phyloP scores from a whole-genome alignment of 2,888 invertebrate species.

The Lepidocyrtoides sp. region DNA sequence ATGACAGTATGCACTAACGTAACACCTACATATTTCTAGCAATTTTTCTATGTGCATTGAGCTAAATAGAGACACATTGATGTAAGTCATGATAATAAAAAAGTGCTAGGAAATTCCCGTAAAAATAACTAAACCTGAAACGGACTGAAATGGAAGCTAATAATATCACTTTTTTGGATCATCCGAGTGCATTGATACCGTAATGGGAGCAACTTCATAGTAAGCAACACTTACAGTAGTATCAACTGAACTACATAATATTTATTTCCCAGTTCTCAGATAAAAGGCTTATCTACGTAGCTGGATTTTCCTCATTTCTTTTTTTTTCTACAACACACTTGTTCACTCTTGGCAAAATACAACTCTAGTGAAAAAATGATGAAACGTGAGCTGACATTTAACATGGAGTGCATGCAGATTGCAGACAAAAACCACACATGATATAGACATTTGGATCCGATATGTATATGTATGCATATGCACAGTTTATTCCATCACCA shows the following conservation, averaged over 20 bases:
- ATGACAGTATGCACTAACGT: neutral
- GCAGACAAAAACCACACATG: neutral
- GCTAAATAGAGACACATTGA: neutral
- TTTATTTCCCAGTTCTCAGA: neutral
- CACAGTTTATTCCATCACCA: neutral
- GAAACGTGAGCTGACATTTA: constrained; percentile 8
- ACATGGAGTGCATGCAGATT: neutral
- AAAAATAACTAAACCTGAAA: neutral
- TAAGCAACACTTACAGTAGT: neutral
- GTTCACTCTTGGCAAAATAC: neutral
- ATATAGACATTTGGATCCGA: too few species aligned
- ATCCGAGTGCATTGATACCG: constrained; percentile 6
- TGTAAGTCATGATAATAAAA: constrained; percentile 15
- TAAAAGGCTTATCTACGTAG: neutral
- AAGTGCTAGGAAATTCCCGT: constrained; percentile 30
- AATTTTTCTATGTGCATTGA: neutral
- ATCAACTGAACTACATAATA: neutral
- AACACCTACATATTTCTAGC: constrained; percentile 24
- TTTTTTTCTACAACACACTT: constrained; percentile 37
- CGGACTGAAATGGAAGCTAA: neutral
- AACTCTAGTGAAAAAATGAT: constrained; percentile 15
- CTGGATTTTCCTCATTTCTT: constrained; percentile 9
- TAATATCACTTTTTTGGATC: constrained; percentile 12
- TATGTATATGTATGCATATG: neutral
- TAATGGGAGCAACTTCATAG: constrained; percentile 1